Evolutionary conservation across 2,888 invertebrate genomes (phyloP), one percentile per base, ranked within the genome.

Genomic region (Limnephilus rhombicus): DNA sequence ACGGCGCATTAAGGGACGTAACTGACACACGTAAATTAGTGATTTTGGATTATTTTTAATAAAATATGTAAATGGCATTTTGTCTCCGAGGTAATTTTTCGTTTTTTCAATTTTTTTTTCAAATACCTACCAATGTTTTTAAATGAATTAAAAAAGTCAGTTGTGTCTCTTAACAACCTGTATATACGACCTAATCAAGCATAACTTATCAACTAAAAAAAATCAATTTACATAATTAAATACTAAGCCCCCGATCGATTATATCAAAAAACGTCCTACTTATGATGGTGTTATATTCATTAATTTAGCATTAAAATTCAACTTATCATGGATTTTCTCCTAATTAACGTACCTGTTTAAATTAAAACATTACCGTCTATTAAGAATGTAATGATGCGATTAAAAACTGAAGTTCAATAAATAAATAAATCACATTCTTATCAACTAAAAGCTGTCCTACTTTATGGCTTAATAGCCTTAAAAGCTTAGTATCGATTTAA

Each of bases 401-500:
- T 5, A 53, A 53, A 18, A 53, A 53, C 53, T 18, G 53, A 15
- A 53, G 11, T 41, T 45, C 11, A 37, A 83, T 12, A 31, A 83
- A 37, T 83, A 83, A 83, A 83, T 83, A 83, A 83, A 83, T 83
- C 37, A 24, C 41, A 31, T 34, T 34, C 34, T 83, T 83, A 83
- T 83, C 83, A 37, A 83, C 37, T 41, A 83, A 34, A 83, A 83
- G 37, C 83, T 41, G 34, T 34, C 9, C 37, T 83, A 24, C 12
- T 83, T 83, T 83, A 83, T 83, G 9, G 37, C 83, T 83, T 83
- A 83, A 83, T 83, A 13, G 15, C 45, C 45, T 49, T 49, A 49
- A 15, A 49, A 49, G 49, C 49, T 15, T 49, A 49, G 12, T 15
- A 34, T 18, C 18, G 83, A 7, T 41, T n/a, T 37, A 18, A 34